Evolutionary conservation across 2,888 invertebrate genomes (phyloP).

Genomic region (Dysmachus trigonus): DNA sequence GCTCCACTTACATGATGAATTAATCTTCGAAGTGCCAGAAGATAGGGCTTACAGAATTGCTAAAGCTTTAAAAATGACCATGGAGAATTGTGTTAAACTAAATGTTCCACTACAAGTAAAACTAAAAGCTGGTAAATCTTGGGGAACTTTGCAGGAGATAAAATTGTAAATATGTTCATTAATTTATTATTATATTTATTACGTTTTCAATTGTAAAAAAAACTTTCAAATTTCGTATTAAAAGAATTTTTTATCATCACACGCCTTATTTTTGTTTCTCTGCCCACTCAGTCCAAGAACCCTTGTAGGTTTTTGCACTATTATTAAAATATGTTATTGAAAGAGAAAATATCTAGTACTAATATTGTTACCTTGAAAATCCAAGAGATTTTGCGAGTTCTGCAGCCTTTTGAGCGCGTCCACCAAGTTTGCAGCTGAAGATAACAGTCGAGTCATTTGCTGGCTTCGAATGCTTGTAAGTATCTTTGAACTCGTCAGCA

Average conservation of each 20-base stretch:
- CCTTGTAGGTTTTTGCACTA: conserved; percentile 61
- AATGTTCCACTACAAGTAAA: conserved; percentile 88
- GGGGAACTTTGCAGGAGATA: conserved; percentile 71
- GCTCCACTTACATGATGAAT: conserved; percentile 94
- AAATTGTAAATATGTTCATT: background rate
- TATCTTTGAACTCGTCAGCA: conserved; percentile 60
- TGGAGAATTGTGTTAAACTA: conserved; percentile 81
- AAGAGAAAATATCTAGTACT: conserved; percentile 30
- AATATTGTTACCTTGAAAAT: conserved; percentile 58
- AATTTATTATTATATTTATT: conserved; percentile 7
- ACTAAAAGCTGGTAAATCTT: conserved; percentile 80
- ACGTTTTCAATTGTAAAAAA: background rate
- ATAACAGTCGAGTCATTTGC: conserved; percentile 69
- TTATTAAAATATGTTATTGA: background rate
- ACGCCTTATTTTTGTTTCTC: conserved; percentile 54
- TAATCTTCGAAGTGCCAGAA: conserved; percentile 86
- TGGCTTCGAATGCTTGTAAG: conserved; percentile 69
- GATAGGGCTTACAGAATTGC: conserved; percentile 69
- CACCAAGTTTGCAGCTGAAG: conserved; percentile 76
- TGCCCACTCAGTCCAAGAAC: conserved; percentile 64
- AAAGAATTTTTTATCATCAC: background rate
- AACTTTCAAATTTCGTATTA: background rate
- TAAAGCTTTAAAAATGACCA: conserved; percentile 74
- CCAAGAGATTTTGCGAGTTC: conserved; percentile 63
- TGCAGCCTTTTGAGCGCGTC: conserved; percentile 73